A percentile compares a stretch with the other conserved stretches of the same genome.
Conservation (phyloP, 2,888 invertebrate genomes). For the Rhogogaster chlorosoma region DNA sequence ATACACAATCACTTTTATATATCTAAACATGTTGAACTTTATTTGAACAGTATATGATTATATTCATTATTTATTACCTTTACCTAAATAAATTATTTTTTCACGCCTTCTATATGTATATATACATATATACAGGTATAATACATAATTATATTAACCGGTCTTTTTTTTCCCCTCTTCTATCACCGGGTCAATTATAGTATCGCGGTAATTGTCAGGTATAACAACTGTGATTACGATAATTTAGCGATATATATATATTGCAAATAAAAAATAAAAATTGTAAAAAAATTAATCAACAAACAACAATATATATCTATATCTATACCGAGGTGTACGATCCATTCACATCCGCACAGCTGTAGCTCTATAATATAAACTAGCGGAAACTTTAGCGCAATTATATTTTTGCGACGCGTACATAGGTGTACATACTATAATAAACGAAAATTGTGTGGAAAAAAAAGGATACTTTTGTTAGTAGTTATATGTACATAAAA, state of each 20-base stretch:
- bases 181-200: neutral
- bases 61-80: no score
- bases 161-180: neutral
- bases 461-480: neutral
- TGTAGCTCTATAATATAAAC: neutral
- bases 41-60: no score
- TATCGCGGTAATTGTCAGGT: neutral
- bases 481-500: neutral
- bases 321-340: neutral
- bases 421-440: neutral
- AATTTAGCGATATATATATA: neutral
- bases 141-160: no score
- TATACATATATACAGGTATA: neutral
- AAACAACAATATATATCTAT: neutral
- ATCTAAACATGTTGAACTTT: no score
- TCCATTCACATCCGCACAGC: neutral
- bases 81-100: no score
- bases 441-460: neutral
- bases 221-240: neutral
- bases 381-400: neutral
- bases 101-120: no score
- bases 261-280: neutral
- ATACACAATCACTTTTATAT: neutral
- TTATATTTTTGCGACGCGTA: neutral
- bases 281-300: neutral